Percentiles rank a stretch among this genome's conserved stretches.
Conservation (phyloP, 1,140 invertebrate species). For the Aphelinus atriplicis region DNA sequence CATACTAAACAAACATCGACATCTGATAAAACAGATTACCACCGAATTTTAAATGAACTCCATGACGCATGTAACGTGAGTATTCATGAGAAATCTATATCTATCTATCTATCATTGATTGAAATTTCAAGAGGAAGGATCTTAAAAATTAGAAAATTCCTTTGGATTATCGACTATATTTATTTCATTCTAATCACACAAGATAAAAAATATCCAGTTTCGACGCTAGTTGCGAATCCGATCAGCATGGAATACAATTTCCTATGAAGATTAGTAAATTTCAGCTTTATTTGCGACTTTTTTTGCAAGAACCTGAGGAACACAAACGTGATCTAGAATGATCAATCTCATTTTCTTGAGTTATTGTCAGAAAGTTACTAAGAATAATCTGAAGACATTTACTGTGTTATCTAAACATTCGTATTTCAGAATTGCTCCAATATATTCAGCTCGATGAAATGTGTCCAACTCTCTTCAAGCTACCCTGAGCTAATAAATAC, state of each 20-base stretch:
- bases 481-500: slow-evolving; percentile 49
- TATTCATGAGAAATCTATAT: background rate
- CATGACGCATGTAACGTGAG: slow-evolving; percentile 23
- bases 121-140: too few relatives aligned
- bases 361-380: background rate
- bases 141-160: too few relatives aligned
- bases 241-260: too few relatives aligned
- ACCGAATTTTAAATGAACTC: slow-evolving; percentile 25
- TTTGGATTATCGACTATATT: too few relatives aligned
- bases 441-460: slow-evolving; percentile 42
- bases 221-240: too few relatives aligned
- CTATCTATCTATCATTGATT: too few relatives aligned
- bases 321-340: too few relatives aligned
- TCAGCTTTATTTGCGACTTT: too few relatives aligned
- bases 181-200: too few relatives aligned
- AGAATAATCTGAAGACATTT: background rate
- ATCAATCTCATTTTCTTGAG: background rate
- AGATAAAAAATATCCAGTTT: too few relatives aligned
- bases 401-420: background rate
- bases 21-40: slow-evolving; percentile 3
- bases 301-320: too few relatives aligned
- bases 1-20: background rate
- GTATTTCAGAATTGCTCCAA: slow-evolving; percentile 45
- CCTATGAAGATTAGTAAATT: too few relatives aligned
- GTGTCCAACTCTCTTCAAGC: slow-evolving; percentile 41